A percentile compares a stretch with the other conserved stretches of the same genome.
These are phyloP conservation scores for Catocala sponsa DNA, from an alignment of 2,888 invertebrate genomes.

Conservation along the genomic window DNA sequence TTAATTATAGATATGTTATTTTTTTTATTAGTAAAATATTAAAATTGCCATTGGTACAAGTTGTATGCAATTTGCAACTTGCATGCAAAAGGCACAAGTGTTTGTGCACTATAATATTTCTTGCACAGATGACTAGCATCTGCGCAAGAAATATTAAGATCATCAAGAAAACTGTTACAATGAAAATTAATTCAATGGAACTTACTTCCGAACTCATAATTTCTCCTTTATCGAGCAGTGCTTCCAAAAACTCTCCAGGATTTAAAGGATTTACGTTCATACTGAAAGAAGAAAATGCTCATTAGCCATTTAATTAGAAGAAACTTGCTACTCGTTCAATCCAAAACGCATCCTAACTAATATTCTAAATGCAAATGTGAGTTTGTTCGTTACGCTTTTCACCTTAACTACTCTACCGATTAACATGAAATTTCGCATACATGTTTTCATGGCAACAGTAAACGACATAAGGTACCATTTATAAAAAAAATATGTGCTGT, in stretches of 20 bases:
- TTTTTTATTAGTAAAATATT: no score
- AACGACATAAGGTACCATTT: no score
- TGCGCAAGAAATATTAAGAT: no score
- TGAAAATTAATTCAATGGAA: not conserved
- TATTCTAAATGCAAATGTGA: not conserved
- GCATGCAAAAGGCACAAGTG: not conserved
- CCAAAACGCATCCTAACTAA: not conserved
- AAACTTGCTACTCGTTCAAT: not conserved
- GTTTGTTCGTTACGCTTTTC: no score
- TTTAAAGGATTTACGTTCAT: constrained; percentile 53
- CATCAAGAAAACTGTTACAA: no score
- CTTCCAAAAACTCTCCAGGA: constrained; percentile 54
- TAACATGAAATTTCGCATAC: no score
- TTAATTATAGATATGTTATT: no score
- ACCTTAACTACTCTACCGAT: no score
- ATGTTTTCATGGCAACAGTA: no score
- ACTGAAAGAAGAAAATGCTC: constrained; percentile 37
- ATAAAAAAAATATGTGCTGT: no score
- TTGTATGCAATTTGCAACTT: no score
- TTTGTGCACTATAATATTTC: not conserved
- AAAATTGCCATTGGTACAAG: no score
- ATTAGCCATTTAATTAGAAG: not conserved
- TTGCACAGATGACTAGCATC: not conserved
- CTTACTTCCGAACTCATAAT: constrained; percentile 49
- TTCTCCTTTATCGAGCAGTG: constrained; percentile 47